A percentile compares a stretch with the other conserved stretches of the same genome.
phyloP scores from a whole-genome alignment of 2,113 vertebrate species.

The Actinemys pallida region DNA sequence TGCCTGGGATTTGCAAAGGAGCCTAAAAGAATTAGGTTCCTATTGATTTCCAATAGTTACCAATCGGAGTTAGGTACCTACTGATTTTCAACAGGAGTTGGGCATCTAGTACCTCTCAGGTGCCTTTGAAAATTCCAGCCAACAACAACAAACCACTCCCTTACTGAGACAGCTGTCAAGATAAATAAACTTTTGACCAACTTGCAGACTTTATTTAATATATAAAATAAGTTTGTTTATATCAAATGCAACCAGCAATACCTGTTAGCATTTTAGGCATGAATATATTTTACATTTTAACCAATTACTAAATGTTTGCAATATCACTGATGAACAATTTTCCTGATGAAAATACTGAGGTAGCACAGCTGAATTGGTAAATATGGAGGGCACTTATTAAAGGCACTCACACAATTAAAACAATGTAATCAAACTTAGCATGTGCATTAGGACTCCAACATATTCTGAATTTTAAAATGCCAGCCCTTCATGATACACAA shows the following conservation, averaged over 20 bases:
- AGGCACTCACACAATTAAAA: not conserved
- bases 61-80: not conserved
- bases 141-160: not conserved
- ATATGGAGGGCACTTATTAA: not conserved
- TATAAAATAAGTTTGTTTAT: not conserved
- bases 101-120: not conserved
- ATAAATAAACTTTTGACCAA: not conserved
- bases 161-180: not conserved
- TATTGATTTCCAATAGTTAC: not conserved
- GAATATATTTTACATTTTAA: not conserved
- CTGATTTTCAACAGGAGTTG: not conserved
- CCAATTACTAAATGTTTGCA: not conserved
- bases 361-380: not conserved
- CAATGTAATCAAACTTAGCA: not conserved
- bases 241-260: not conserved
- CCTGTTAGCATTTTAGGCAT: not conserved
- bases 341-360: not conserved
- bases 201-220: not conserved
- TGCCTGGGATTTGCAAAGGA: not conserved
- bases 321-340: not conserved
- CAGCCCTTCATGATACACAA: not conserved
- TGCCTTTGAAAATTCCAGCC: not conserved
- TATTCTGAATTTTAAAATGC: not conserved
- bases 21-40: not conserved
- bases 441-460: not conserved